These are phyloP conservation scores for Gulo gulo DNA, from an alignment of 2,113 vertebrate species.

Conservation along the genomic window DNA sequence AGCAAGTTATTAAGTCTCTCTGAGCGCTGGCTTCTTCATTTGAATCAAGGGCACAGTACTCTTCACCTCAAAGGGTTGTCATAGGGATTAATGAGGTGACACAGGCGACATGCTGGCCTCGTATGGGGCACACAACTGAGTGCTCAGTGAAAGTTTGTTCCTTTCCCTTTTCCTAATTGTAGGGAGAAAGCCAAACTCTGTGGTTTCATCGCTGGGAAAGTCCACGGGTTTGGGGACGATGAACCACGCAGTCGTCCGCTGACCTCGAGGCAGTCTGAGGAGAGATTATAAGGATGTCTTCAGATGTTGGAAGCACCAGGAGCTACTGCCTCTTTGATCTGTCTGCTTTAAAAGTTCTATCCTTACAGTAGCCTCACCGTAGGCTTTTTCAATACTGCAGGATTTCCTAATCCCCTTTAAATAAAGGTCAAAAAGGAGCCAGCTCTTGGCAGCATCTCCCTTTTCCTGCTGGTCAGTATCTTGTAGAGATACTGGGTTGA, in stretches of 20 bases:
- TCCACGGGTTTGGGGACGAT: rapidly evolving
- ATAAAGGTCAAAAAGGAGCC: constrained; percentile 75
- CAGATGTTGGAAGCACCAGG: neutral
- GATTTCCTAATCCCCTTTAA: constrained; percentile 75
- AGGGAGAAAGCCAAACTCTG: neutral
- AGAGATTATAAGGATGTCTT: neutral
- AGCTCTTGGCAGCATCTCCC: constrained; percentile 44
- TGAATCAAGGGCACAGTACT: neutral
- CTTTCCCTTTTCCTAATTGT: neutral
- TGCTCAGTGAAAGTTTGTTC: rapidly evolving
- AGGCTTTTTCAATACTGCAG: constrained; percentile 41
- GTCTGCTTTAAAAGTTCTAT: constrained; percentile 7
- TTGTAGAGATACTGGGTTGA: constrained; percentile 15
- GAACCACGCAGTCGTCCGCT: rapidly evolving
- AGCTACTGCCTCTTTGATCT: constrained; percentile 35
- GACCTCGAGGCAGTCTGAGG: neutral
- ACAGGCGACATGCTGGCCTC: rapidly evolving
- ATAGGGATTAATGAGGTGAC: neutral
- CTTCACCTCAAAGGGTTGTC: neutral
- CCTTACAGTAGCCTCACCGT: constrained; percentile 29
- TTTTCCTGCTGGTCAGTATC: constrained; percentile 28
- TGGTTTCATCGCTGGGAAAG: neutral
- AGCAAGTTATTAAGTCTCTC: neutral
- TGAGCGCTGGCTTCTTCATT: neutral
- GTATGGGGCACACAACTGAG: rapidly evolving